Evolutionary conservation across 2,888 invertebrate genomes (phyloP), one percentile per base, ranked within the genome.

Genomic region (Orchesella flavescens): DNA sequence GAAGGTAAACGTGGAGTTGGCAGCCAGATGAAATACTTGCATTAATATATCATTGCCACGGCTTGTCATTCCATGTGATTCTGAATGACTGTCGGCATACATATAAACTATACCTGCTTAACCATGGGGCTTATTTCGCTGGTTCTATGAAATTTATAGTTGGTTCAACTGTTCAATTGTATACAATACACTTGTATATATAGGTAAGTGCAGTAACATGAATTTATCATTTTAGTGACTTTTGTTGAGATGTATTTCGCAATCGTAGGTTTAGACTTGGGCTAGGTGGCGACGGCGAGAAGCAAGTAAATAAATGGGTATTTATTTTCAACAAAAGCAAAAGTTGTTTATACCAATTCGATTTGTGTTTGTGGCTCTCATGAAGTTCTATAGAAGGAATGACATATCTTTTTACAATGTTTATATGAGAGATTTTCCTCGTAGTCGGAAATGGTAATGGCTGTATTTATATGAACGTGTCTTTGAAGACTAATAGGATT

Each of bases 401-500:
- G 34, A 34, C 34, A 34, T 34, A 34, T 34, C 34, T 34, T 4
- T 34, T 34, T 34, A 34, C 34, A 34, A 34, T n/a, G 34, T 34
- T 34, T 34, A 34, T 34, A 34, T 34, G 34, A 34, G 34, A 34
- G 34, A 34, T 19, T 21, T 24, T 44, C 57, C 43, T 19, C 57
- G 46, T 24, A 65, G 75, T 75, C 75, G 75, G 75, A 75, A 75
- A 75, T 75, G 65, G 46, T 75, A 65, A 75, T 75, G 65, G 65
- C 0, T 73, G 61, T 61, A 7, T 53, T 17, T 34, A 1, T 53
- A 23, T 46, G 21, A 19, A 63, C 24, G 34, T 63, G 49, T 63
- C 74, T 49, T 9, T 63, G 65, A 65, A 13, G 75, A 65, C 34
- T 63, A 63, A 65, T 53, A 49, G 53, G 17, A 49, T 53, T 61